phyloP scores from a whole-genome alignment of 2,113 vertebrate species.

The Synchiropus splendidus region DNA sequence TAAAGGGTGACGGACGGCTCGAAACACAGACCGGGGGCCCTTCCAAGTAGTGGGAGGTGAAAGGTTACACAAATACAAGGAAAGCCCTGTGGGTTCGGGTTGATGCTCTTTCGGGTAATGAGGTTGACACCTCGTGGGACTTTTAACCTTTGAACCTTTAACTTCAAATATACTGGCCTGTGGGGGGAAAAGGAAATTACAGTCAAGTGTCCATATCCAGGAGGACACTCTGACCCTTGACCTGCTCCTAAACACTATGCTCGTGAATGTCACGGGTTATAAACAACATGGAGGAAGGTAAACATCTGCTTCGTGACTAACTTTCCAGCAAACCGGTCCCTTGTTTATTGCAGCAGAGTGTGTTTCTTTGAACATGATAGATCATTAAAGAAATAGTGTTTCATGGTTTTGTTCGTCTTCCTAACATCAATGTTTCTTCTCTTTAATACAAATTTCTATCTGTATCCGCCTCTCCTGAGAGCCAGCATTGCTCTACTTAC shows the following conservation, averaged over 20 bases:
- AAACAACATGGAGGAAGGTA: neutral
- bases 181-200: slow-evolving; percentile 1
- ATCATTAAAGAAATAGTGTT: slow-evolving; percentile 68
- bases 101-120: slow-evolving; percentile 33
- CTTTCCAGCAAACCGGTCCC: slow-evolving; percentile 20
- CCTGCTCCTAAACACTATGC: slow-evolving; percentile 7
- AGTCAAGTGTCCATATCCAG: neutral
- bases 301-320: slow-evolving; percentile 40
- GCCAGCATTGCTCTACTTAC: slow-evolving; percentile 65
- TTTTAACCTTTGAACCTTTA: slow-evolving; percentile 34
- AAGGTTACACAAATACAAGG: slow-evolving; percentile 43
- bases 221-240: slow-evolving; percentile 14
- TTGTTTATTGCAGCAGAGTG: slow-evolving; percentile 50
- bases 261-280: no score
- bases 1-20: slow-evolving; percentile 5
- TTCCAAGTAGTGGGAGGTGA: slow-evolving; percentile 31
- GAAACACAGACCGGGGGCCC: slow-evolving; percentile 16
- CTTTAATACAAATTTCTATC: slow-evolving; percentile 60
- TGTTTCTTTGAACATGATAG: slow-evolving; percentile 65
- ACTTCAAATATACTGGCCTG: slow-evolving; percentile 9
- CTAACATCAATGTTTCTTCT: slow-evolving; percentile 55
- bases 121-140: slow-evolving; percentile 35
- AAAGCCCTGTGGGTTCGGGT: slow-evolving; percentile 34
- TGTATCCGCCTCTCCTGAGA: slow-evolving; percentile 60
- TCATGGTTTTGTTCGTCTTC: slow-evolving; percentile 65